Base-by-base conservation (phyloP, 2,797 vertebrate genomes). In the Diplodus puntazzo region DNA sequence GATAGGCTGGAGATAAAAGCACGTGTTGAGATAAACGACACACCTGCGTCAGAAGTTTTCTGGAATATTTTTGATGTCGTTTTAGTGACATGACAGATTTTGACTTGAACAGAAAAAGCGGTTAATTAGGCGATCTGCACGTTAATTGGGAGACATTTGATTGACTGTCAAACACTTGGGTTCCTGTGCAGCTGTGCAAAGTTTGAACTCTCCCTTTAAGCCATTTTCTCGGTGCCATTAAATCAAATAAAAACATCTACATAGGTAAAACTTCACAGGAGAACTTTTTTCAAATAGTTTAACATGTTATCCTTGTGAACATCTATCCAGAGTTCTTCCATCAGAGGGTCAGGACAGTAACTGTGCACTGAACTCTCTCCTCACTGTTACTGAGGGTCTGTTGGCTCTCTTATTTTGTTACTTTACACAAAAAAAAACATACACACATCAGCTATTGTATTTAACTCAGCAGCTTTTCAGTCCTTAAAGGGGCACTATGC, bases 1-100 rank as follows among this genome's bases (percentile, higher is more conserved):
- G 83, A 92, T 90, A 83, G 91, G 90, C 77, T 83, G 81, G 46
- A 91, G 89, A 93, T 92, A 81, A 65, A 65, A n/a, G 71, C 0
- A 16, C 3, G 0, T 0, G 30, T 25, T 34, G 39, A 82, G 91
- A 92, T 91, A 88, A 88, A 45, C 21, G 11, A 1, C 6, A 49
- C 25, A 78, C 7, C 39, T 21, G 13, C 55, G 48, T 76, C 71
- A 83, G 88, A 90, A 73, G 13, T 0, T 34, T 79, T 82, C 84
- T 79, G 60, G 77, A 78, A 76, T 12, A 2, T 39, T 16, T 48
- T 54, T n/a, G 10, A 21, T 45, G 12, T 18, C 5, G 3, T 3
- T 12, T 39, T 13, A 30, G 23, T 34, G 0, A 6, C 34, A 4
- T 23, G 64, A 1, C 5, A 10, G 3, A 62, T 39, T 39, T 43